A percentile compares a stretch with the other conserved stretches of the same genome.
These are phyloP conservation scores for Epizoanthus stellaris DNA, from an alignment of 92 coral and sea anemone genomes.

Conservation along the genomic window DNA sequence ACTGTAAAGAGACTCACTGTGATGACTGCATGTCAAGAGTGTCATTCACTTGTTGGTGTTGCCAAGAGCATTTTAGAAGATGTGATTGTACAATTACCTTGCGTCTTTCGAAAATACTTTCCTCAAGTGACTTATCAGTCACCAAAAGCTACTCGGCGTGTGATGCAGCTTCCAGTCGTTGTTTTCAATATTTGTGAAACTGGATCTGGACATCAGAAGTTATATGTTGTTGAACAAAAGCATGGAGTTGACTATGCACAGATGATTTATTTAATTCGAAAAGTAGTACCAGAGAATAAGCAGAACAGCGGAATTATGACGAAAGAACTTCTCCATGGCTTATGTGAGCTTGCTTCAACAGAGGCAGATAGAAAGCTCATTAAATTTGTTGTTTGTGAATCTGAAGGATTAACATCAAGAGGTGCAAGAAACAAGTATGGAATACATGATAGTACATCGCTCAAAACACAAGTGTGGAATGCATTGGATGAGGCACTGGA, in stretches of 20 bases:
- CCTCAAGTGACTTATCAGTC: constrained; percentile 38
- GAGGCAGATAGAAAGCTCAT: constrained; percentile 44
- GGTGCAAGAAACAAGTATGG: constrained; percentile 35
- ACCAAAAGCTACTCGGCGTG: constrained; percentile 30
- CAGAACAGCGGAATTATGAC: constrained; percentile 24
- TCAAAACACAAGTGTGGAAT: constrained; percentile 37
- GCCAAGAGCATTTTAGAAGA: constrained; percentile 33
- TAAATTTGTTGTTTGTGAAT: constrained; percentile 49
- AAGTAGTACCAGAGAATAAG: constrained; percentile 2
- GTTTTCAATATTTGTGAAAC: constrained; percentile 15
- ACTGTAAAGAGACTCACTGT: constrained; percentile 20
- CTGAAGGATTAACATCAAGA: constrained; percentile 25
- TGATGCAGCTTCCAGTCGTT: constrained; percentile 42
- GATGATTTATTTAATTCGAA: constrained; percentile 15
- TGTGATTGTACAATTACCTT: constrained; percentile 25
- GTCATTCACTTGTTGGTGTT: constrained; percentile 17
- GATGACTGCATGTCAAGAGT: constrained; percentile 30
- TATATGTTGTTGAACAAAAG: constrained; percentile 32
- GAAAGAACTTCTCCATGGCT: constrained; percentile 40
- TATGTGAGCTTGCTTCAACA: constrained; percentile 44
- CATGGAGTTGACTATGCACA: constrained; percentile 35
- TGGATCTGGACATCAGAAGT: neutral
- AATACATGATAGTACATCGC: constrained; percentile 40
- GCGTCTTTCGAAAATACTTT: constrained; percentile 24
- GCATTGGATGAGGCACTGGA: constrained; percentile 39